Base-by-base conservation (phyloP, 2,888 invertebrate genomes). In the Rhingia campestris region DNA sequence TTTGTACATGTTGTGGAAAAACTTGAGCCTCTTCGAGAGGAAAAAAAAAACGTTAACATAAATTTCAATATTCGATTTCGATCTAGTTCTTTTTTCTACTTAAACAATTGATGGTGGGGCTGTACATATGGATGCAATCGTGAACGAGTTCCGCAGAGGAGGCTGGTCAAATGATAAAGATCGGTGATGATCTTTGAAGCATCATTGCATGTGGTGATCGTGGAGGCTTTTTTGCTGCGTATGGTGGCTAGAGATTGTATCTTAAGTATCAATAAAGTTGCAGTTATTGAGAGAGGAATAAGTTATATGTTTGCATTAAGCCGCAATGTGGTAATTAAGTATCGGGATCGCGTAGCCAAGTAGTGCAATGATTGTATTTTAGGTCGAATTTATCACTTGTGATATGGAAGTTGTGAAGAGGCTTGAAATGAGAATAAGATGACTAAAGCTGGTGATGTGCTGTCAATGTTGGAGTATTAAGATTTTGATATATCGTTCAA, bases 31-130 rank as follows among this genome's bases (percentile, higher is more conserved):
- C 3, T 30, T 43, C 51, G 22, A 30, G 33, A 45, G 39, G 6
- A 22, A 43, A 64, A 79, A 56, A 80, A 84, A 74, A 70, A 66
- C 58, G 84, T 84, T 84, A 84, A 80, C 84, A 84, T 84, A 84
- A 84, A 84, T 80, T 84, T 80, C 84, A 79, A 82, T 82, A 82
- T 79, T 79, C 82, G 79, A 82, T 82, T 58, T 77, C 69, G 79
- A 73, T 82, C 73, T 82, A 63, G 72, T 67, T 72, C 63, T 56
- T 10, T 22, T 12, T n/a, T 69, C 43, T 49, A 33, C 33, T 58
- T 22, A 37, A 59, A 70, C 70, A 70, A 64, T 70, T 58, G 51
- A 54, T 64, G 10, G 49, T 49, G 10, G 49, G 32, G 53, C 56
- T 64, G 10, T 45, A 45, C 58, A 39, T 35, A 22, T 39, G 32